These are phyloP conservation scores for Spodoptera litura DNA, from an alignment of 1,140 invertebrate genomes.

Conservation along the genomic window DNA sequence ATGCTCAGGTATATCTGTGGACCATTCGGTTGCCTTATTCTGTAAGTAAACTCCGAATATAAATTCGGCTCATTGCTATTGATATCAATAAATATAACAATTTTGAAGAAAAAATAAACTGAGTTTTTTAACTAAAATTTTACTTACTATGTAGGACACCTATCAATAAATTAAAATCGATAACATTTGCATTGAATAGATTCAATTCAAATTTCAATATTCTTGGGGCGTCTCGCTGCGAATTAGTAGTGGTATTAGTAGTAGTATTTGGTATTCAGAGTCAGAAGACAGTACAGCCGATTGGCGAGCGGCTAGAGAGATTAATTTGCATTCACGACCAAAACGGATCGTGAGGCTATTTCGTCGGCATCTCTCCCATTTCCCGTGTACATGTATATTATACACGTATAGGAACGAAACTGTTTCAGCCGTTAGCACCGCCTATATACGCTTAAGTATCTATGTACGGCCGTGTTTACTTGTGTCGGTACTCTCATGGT, in stretches of 20 bases:
- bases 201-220: conserved; percentile 42
- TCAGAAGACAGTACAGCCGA: conserved; percentile 59
- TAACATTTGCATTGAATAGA: conserved; percentile 11
- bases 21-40: too few species aligned
- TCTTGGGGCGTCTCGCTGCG: conserved; percentile 31
- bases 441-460: conserved; percentile 14
- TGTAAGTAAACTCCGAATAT: too few species aligned
- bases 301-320: conserved; percentile 62
- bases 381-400: conserved; percentile 66
- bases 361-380: conserved; percentile 72
- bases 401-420: conserved; percentile 51
- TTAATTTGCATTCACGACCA: conserved; percentile 80
- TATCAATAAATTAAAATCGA: neutral
- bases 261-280: conserved; percentile 57
- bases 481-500: neutral
- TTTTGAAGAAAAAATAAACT: too few species aligned
- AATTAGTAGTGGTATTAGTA: conserved; percentile 52
- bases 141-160: too few species aligned
- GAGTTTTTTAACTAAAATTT: too few species aligned
- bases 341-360: conserved; percentile 79
- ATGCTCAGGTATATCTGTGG: too few species aligned
- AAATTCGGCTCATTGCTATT: too few species aligned
- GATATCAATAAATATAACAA: too few species aligned
- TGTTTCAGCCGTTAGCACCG: conserved; percentile 48
- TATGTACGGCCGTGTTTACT: conserved; percentile 3